Conservation (phyloP, 2,113 vertebrate species). For the Parotia lawesii region DNA sequence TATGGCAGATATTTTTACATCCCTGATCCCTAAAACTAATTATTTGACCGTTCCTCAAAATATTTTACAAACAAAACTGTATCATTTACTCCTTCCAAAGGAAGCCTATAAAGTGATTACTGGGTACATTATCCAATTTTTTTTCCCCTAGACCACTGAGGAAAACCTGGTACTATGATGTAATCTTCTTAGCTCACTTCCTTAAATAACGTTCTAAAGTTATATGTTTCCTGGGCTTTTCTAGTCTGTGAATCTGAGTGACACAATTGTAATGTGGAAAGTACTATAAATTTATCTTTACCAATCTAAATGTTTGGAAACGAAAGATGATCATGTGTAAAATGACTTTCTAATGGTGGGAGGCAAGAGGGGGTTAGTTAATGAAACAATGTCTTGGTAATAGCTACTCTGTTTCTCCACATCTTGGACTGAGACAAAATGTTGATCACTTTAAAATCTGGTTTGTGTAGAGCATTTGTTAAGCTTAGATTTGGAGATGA, state of each 20-base stretch:
- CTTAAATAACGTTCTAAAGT: conserved; percentile 63
- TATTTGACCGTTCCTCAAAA: conserved; percentile 4
- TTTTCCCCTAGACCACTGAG: background rate
- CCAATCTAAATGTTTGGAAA: background rate
- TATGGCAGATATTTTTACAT: background rate
- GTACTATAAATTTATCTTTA: conserved; percentile 16
- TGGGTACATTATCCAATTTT: background rate
- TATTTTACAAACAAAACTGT: conserved; percentile 39
- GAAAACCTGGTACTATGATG: conserved; percentile 49
- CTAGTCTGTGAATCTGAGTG: conserved; percentile 14
- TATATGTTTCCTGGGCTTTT: conserved; percentile 39
- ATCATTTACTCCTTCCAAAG: conserved; percentile 40
- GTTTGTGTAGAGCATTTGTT: background rate
- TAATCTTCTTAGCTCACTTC: conserved; percentile 67
- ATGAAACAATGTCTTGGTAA: background rate
- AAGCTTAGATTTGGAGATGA: conserved; percentile 1
- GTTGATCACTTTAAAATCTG: conserved; percentile 8
- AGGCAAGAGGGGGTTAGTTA: background rate
- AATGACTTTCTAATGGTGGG: background rate
- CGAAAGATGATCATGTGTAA: conserved; percentile 12
- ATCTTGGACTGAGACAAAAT: background rate
- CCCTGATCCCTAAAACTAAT: background rate
- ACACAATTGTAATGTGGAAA: background rate
- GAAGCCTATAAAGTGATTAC: conserved; percentile 17
- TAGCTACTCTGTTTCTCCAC: conserved; percentile 15